Evolutionary conservation across 37 sponge, comb jelly and placozoan genomes (phyloP).

Genomic region (Amphimedon queenslandica): DNA sequence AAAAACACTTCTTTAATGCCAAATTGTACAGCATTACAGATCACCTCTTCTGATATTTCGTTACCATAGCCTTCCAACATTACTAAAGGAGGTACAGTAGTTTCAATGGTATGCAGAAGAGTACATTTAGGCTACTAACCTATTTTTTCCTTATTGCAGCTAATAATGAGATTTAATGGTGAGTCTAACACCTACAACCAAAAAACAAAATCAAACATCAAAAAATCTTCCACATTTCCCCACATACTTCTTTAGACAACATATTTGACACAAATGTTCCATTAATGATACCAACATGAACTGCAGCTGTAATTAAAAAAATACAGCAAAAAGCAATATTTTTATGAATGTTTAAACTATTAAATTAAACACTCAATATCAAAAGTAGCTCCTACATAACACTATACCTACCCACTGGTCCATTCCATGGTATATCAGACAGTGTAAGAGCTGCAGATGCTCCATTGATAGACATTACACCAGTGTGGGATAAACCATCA

Average conservation of each 20-base stretch:
- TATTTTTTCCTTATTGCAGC: conserved; percentile 40
- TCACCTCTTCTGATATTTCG: conserved; percentile 43
- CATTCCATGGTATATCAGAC: conserved; percentile 76
- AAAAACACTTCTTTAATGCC: conserved; percentile 19
- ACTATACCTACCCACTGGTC: conserved; percentile 53
- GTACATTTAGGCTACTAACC: too few species aligned
- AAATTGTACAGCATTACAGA: conserved; percentile 57
- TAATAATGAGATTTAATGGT: conserved; percentile 42
- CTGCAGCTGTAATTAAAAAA: conserved; percentile 41
- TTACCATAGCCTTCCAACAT: conserved; percentile 62
- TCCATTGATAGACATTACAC: conserved; percentile 64
- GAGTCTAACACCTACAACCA: conserved; percentile 7
- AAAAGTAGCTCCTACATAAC: not conserved
- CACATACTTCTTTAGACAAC: conserved; percentile 17
- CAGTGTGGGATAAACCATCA: conserved; percentile 58
- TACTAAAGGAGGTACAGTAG: conserved; percentile 22
- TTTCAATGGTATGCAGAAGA: too few species aligned
- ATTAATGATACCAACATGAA: conserved; percentile 47
- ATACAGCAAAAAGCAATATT: too few species aligned
- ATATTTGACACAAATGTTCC: conserved; percentile 58
- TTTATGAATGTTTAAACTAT: not conserved
- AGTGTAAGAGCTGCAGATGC: conserved; percentile 74
- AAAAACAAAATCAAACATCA: not conserved
- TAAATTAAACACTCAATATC: not conserved
- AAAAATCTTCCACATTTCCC: not conserved